Percentiles rank a stretch among this genome's conserved stretches.
phyloP scores from a whole-genome alignment of 1,140 invertebrate species.

The Atopsyche davidsoni region DNA sequence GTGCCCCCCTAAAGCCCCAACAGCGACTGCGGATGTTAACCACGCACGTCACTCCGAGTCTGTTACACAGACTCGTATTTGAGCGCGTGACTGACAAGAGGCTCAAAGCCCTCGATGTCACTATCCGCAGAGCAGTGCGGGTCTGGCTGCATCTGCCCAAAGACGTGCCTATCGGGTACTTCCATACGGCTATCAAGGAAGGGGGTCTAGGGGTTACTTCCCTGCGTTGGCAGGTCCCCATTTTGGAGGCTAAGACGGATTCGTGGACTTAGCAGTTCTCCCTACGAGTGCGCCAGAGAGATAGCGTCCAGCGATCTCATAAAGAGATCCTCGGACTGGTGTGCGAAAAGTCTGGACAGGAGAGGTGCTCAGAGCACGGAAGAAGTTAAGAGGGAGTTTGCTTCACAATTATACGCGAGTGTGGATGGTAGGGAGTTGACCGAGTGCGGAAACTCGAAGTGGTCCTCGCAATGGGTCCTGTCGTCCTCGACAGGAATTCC shows the following conservation, averaged over 20 bases:
- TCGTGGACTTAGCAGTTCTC: conserved; percentile 15
- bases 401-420: conserved; percentile 13
- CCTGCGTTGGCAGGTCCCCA: conserved; percentile 14
- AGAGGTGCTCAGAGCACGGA: neutral
- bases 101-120: conserved; percentile 31
- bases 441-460: conserved; percentile 20
- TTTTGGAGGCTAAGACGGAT: conserved; percentile 22
- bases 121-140: conserved; percentile 29
- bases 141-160: conserved; percentile 34
- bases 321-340: conserved; percentile 29
- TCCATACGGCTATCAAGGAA: conserved; percentile 33
- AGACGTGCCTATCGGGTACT: conserved; percentile 33
- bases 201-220: conserved; percentile 33
- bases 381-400: conserved; percentile 16
- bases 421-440: conserved; percentile 31
- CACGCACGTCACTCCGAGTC: conserved; percentile 31
- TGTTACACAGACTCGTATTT: conserved; percentile 32
- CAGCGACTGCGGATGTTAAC: conserved; percentile 33
- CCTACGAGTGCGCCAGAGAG: conserved; percentile 17
- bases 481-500: neutral
- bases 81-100: conserved; percentile 26
- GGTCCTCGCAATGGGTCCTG: conserved; percentile 11
- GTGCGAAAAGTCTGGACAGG: neutral
- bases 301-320: conserved; percentile 20
- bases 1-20: conserved; percentile 35